Percentiles rank a stretch among this genome's conserved stretches.
Evolutionary conservation across 2,797 vertebrate species (phyloP).

Genomic region (Vultur gryphus): DNA sequence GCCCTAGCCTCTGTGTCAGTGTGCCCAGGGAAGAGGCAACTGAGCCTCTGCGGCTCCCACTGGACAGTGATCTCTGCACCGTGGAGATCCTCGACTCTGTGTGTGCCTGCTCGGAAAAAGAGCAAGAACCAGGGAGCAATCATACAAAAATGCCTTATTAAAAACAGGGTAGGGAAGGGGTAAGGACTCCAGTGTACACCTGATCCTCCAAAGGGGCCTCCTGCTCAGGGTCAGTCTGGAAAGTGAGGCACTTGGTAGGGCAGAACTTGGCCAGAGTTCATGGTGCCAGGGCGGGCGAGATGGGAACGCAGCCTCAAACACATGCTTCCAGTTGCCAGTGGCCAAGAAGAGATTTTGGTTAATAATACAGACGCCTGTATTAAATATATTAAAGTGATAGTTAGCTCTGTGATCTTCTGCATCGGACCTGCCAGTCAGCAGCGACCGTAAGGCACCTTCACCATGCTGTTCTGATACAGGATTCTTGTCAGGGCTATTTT

Average conservation of each 20-base stretch:
- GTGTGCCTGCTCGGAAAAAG: neutral
- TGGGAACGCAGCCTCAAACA: neutral
- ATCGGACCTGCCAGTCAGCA: neutral
- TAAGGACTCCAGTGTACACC: neutral
- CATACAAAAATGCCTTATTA: neutral
- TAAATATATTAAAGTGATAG: neutral
- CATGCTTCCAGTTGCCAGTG: neutral
- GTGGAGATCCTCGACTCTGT: accelerated
- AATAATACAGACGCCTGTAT: neutral
- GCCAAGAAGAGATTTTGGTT: neutral
- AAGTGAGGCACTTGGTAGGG: neutral
- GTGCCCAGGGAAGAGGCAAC: neutral
- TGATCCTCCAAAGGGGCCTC: neutral
- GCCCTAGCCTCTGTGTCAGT: neutral
- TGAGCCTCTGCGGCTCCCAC: neutral
- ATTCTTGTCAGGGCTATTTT: neutral
- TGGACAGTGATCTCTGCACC: accelerated
- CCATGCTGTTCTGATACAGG: neutral
- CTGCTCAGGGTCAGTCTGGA: neutral
- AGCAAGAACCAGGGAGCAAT: neutral
- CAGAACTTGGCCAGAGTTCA: neutral
- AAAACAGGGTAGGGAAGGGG: neutral
- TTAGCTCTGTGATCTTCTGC: neutral
- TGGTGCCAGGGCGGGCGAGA: neutral
- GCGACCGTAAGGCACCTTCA: neutral